phyloP scores from a whole-genome alignment of 2,888 invertebrate species.

The Lithophane ornitopus region DNA sequence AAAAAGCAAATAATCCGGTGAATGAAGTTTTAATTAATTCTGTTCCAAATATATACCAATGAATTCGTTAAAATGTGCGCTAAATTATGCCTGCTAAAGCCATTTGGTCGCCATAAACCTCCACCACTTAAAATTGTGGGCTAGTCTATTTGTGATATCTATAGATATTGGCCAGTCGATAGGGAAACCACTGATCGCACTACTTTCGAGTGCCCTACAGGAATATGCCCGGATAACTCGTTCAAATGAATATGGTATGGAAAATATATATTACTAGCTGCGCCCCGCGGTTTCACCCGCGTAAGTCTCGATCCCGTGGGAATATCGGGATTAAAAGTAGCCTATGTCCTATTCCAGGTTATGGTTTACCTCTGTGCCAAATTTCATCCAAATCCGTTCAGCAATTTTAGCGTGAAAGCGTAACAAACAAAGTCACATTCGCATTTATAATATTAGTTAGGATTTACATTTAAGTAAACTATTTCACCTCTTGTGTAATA shows the following conservation, averaged over 20 bases:
- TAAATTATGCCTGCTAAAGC: neutral
- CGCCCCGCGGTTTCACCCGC: no score
- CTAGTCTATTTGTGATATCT: neutral
- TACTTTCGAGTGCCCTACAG: slow-evolving; percentile 20
- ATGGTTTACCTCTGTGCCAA: no score
- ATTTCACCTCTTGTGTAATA: no score
- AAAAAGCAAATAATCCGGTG: neutral
- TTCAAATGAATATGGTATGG: slow-evolving; percentile 1
- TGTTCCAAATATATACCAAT: neutral
- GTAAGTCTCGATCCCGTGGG: no score
- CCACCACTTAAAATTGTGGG: neutral
- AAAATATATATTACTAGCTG: no score
- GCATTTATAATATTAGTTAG: no score
- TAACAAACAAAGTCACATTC: no score
- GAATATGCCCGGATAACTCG: slow-evolving; percentile 5
- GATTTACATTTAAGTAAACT: no score
- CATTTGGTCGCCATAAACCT: neutral
- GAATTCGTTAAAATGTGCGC: neutral
- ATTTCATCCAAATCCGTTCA: no score
- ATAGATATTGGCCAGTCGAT: slow-evolving; percentile 1
- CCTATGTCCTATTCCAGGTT: no score
- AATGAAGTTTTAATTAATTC: neutral
- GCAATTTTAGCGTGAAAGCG: no score
- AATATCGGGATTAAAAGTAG: no score
- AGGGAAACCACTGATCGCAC: slow-evolving; percentile 13